Evolutionary conservation across 2,113 vertebrate genomes (phyloP).

Genomic region (Myiagra hebetior): DNA sequence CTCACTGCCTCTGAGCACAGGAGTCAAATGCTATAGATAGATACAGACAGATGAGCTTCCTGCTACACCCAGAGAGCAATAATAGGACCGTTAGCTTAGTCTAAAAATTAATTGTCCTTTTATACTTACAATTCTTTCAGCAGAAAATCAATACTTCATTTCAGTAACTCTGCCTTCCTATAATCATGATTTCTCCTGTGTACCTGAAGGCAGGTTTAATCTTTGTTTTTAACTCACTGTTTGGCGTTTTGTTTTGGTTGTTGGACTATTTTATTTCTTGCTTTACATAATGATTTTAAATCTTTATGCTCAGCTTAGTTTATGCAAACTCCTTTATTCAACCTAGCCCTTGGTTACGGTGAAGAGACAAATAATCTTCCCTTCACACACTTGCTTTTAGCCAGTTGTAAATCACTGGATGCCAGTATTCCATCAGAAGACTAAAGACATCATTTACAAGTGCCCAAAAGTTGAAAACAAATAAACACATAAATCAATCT

Average conservation of each 20-base stretch:
- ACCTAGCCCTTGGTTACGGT: background rate
- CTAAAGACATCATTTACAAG: background rate
- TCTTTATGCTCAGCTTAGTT: background rate
- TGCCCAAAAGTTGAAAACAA: background rate
- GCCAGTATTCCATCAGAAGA: background rate
- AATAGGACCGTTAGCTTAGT: background rate
- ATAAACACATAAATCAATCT: background rate
- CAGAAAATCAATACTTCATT: conserved; percentile 40
- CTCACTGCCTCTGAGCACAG: background rate
- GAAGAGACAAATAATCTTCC: background rate
- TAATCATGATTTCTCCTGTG: background rate
- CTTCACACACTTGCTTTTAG: background rate
- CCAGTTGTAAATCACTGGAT: background rate
- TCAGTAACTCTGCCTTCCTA: background rate
- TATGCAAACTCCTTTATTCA: background rate
- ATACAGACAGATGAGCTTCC: background rate
- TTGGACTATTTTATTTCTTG: background rate
- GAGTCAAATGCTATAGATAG: background rate
- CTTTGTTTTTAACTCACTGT: background rate
- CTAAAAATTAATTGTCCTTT: conserved; percentile 47
- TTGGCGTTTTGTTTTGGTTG: background rate
- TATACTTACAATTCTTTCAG: background rate
- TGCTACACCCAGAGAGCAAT: background rate
- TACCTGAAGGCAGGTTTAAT: background rate
- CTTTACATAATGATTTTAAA: background rate